phyloP scores from a whole-genome alignment of 2,888 invertebrate species.

The Uropetala carovei region DNA sequence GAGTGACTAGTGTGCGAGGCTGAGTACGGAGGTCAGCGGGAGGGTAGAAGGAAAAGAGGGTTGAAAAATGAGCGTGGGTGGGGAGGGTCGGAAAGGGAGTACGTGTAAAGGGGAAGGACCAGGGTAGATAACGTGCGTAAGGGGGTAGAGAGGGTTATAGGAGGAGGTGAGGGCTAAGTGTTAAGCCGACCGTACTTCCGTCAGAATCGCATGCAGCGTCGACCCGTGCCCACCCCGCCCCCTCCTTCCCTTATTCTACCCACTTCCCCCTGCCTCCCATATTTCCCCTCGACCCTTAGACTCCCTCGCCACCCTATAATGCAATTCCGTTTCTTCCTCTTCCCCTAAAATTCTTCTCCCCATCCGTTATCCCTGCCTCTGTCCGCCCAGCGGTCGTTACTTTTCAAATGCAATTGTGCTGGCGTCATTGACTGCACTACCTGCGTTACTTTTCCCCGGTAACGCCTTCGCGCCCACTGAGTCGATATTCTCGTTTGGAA shows the following conservation, averaged over 20 bases:
- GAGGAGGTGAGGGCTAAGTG: slow-evolving; percentile 8
- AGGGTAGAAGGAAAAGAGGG: neutral
- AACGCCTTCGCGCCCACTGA: too few relatives aligned
- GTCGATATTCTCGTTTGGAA: too few relatives aligned
- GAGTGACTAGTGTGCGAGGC: neutral
- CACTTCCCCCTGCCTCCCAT: neutral
- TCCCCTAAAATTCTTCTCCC: neutral
- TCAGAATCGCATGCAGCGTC: slow-evolving; percentile 24
- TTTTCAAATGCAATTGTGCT: neutral
- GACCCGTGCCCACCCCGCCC: neutral
- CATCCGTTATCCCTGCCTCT: neutral
- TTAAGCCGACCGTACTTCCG: slow-evolving; percentile 28
- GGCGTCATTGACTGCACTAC: too few relatives aligned
- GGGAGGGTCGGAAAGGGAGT: neutral
- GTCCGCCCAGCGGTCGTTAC: neutral
- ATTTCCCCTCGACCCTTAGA: neutral
- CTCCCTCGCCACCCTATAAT: neutral
- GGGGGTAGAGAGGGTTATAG: neutral
- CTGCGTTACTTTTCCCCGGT: too few relatives aligned
- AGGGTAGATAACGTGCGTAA: slow-evolving; percentile 2
- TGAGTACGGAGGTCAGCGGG: neutral
- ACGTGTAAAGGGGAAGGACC: neutral
- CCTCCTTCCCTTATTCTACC: neutral
- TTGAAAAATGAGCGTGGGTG: neutral
- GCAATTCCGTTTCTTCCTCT: neutral